Conservation (phyloP, 2,113 vertebrate species). For the Entomyzon cyanotis region DNA sequence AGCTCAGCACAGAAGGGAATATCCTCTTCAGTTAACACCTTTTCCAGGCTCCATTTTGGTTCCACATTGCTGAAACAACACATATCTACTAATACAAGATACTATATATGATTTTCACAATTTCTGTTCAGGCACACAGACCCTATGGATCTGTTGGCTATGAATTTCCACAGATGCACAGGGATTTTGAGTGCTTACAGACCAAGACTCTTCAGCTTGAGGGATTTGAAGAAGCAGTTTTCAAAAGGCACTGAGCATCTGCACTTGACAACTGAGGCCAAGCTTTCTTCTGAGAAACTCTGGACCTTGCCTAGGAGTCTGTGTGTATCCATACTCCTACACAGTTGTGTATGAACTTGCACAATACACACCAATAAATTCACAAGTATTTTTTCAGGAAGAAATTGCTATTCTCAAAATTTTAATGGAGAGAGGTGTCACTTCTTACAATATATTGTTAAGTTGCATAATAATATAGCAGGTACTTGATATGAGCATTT, state of each 20-base stretch:
- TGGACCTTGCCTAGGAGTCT: background rate
- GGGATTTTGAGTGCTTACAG: background rate
- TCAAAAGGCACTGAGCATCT: background rate
- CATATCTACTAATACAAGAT: background rate
- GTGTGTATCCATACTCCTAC: accelerated
- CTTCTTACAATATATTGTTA: conserved; percentile 15
- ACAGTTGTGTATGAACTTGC: background rate
- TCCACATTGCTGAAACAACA: background rate
- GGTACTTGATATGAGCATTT: conserved; percentile 2
- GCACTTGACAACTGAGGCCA: background rate
- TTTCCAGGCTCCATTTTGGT: background rate
- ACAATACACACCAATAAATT: background rate
- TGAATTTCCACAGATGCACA: background rate
- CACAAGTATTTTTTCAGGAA: background rate
- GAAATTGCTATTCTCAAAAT: conserved; percentile 14
- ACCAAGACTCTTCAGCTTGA: background rate
- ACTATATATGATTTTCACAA: background rate
- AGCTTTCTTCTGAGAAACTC: background rate
- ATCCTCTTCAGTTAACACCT: background rate
- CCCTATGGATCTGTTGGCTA: accelerated
- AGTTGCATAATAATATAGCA: conserved; percentile 13
- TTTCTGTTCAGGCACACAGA: background rate
- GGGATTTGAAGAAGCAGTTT: background rate
- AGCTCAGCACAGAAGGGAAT: background rate
- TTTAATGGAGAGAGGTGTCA: conserved; percentile 16